Base-by-base conservation (phyloP, 2,888 invertebrate genomes). In the Lepidonotus clava region DNA sequence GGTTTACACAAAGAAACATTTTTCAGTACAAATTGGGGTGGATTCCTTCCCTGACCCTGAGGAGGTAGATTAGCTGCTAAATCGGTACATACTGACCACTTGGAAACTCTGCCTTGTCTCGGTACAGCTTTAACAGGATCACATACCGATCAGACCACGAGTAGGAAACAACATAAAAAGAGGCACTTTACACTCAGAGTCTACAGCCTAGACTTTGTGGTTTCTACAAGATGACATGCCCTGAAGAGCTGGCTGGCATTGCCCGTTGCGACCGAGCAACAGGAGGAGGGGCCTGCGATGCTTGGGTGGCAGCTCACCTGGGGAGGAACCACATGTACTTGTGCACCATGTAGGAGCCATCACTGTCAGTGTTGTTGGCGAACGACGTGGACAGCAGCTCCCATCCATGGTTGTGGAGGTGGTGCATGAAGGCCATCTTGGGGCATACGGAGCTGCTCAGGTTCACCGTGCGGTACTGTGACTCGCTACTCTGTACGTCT, bases 321-420 rank as follows among this genome's bases (percentile, higher is more conserved):
- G 90, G 89, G 36, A 88, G 86, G 86, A 88, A 90, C 91, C 91
- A 91, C 66, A 91, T 88, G 88, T 91, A 91, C 87, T 91, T 90
- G 86, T 91, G 91, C 18, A 91, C 89, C 89, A 91, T 91, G 86
- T 91, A 91, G 14, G 91, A 91, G 21, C 91, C 91, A 32, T 91
- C 91, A 40, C 84, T 90, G 88, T 91, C 91, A 0, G 90, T 90
- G 76, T 87, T 88, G 86, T 91, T 91, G 38, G 89, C 88, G 80
- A 91, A 90, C 5, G 90, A 89, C 11, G 91, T 88, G 53, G 90
- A 88, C 40, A 89, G 86, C 24, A 91, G 88, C 77, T 89, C 87
- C 91, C 91, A 91, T 32, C 89, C 88, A 24, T 85, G 86, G 51
- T 71, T 77, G 83, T 90, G 89, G 46, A 91, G 86, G 53, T 90